phyloP scores from a whole-genome alignment of 2,888 invertebrate genomes.

The Neoascia interrupta region DNA sequence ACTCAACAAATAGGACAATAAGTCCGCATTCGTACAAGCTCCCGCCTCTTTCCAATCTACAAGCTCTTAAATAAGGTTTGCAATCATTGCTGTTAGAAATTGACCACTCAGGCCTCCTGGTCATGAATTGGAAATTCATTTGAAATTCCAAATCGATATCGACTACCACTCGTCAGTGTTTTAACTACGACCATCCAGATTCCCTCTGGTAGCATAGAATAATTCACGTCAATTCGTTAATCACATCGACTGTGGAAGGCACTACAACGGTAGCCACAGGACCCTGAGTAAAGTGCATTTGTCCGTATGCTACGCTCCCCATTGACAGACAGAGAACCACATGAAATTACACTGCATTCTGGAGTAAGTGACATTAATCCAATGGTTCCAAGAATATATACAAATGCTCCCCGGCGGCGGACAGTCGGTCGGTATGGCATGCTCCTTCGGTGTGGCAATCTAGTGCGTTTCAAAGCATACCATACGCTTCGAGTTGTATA shows the following conservation, averaged over 20 bases:
- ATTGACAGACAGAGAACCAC: slow-evolving; percentile 10
- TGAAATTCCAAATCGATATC: slow-evolving; percentile 16
- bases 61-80: too few species aligned
- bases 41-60: too few species aligned
- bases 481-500: neutral
- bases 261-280: slow-evolving; percentile 25
- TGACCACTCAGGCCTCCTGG: too few species aligned
- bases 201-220: slow-evolving; percentile 22
- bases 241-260: slow-evolving; percentile 32
- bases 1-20: too few species aligned
- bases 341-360: slow-evolving; percentile 59
- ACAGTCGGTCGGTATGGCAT: too few species aligned
- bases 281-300: slow-evolving; percentile 29
- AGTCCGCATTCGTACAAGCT: too few species aligned
- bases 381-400: slow-evolving; percentile 19
- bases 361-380: slow-evolving; percentile 49
- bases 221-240: slow-evolving; percentile 37
- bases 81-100: too few species aligned
- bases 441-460: neutral
- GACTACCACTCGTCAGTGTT: slow-evolving; percentile 3
- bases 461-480: too few species aligned
- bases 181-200: slow-evolving; percentile 14
- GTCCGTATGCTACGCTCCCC: neutral
- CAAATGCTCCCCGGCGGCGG: neutral
- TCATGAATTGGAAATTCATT: too few species aligned